phyloP scores from a whole-genome alignment of 2,888 invertebrate genomes.

The Drosophila kambysellisi region DNA sequence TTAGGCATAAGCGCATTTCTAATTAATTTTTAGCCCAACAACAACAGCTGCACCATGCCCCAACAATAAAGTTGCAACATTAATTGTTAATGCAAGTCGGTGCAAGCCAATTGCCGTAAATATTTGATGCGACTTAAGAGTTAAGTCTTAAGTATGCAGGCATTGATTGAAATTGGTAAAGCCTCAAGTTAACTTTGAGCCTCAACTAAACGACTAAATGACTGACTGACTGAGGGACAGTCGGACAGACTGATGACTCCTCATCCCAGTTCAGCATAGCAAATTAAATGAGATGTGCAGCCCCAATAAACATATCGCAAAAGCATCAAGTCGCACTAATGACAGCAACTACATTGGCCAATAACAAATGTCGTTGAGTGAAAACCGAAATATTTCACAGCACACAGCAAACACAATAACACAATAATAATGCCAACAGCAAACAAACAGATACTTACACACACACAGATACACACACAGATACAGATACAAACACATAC shows the following conservation, averaged over 20 bases:
- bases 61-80: neutral
- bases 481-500: conserved; percentile 3
- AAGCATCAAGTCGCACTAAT: conserved; percentile 48
- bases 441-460: conserved; percentile 14
- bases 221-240: neutral
- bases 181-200: conserved; percentile 24
- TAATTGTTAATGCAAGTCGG: conserved; percentile 23
- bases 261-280: conserved; percentile 52
- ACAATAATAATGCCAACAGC: conserved; percentile 49
- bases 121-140: conserved; percentile 9
- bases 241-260: conserved; percentile 30
- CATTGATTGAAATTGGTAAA: conserved; percentile 33
- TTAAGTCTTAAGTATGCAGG: conserved; percentile 7
- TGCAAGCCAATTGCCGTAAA: conserved; percentile 21
- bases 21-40: conserved; percentile 29
- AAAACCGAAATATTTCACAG: conserved; percentile 65
- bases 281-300: conserved; percentile 74
- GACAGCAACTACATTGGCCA: conserved; percentile 26
- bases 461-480: conserved; percentile 1
- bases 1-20: conserved; percentile 11
- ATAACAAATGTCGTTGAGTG: conserved; percentile 54
- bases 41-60: neutral
- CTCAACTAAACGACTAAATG: neutral
- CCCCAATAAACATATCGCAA: conserved; percentile 35
- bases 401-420: conserved; percentile 45